Percentiles rank a stretch among this genome's conserved stretches.
These are phyloP conservation scores for Cygnus atratus DNA, from an alignment of 2,113 vertebrate species.

Conservation along the genomic window DNA sequence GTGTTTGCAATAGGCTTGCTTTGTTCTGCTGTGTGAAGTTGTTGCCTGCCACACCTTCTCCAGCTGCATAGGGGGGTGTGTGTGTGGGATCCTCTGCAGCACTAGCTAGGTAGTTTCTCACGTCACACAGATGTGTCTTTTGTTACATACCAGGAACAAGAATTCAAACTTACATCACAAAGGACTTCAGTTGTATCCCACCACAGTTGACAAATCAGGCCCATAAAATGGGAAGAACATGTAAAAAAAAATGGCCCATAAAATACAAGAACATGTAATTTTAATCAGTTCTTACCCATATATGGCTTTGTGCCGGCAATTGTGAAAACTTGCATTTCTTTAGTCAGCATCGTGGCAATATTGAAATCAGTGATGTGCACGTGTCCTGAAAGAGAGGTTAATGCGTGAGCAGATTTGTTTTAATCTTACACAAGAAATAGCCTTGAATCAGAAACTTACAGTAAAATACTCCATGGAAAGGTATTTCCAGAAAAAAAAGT, in stretches of 20 bases:
- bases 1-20: neutral
- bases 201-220: neutral
- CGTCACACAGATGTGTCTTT: accelerated
- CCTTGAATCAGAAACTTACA: neutral
- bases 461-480: neutral
- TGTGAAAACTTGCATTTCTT: constrained; percentile 85
- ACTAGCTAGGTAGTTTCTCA: neutral
- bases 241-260: too few relatives aligned
- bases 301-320: constrained; percentile 97
- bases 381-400: constrained; percentile 80
- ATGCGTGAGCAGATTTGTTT: accelerated
- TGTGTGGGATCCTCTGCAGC: neutral
- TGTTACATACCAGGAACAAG: neutral
- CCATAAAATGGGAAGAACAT: neutral
- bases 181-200: neutral
- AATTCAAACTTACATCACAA: neutral
- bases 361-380: constrained; percentile 97
- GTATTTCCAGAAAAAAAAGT: neutral
- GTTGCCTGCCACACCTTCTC: accelerated
- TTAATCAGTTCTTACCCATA: constrained; percentile 83
- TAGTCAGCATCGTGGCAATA: constrained; percentile 88
- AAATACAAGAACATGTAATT: accelerated
- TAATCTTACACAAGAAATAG: neutral
- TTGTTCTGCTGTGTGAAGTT: neutral
- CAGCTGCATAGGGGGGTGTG: neutral